Evolutionary conservation across 2,888 invertebrate genomes (phyloP), one percentile per base, ranked within the genome.

Genomic region (Rhimphoctona megacephalus): DNA sequence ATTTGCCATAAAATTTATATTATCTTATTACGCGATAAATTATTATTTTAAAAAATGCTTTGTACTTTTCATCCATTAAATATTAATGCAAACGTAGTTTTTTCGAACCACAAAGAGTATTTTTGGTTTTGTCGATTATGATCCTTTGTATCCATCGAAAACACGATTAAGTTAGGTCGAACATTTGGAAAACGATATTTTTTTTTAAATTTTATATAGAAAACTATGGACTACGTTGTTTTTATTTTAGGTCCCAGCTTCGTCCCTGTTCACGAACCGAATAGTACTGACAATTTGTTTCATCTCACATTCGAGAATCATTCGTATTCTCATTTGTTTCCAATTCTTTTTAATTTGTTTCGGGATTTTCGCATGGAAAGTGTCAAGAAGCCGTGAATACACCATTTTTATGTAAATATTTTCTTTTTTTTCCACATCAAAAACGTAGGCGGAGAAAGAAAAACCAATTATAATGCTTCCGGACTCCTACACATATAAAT

Each of bases 231-330:
- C 30, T 43, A 72, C 54, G 69, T 36, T 69, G 66, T 81, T 83
- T 69, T 43, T 54, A n/a, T 81, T 70, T 83, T 83, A 67, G 83
- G 86, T 86, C 86, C 86, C 83, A 83, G 70, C 19, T 70, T 19
- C 9, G n/a, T 39, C 61, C 72, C 81, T 77, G 81, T 72, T n/a
- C 4, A 64, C 30, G 70, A 77, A n/a, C n/a, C n/a, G 52, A 64
- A 39, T 54, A 74, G 67, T 74, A 43, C 73, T 76, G 36, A 25
- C 81, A 54, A 57, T 66, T 43, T 39, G 11, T 66, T 81, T 83
- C 64, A 49, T 54, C 70, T 74, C 64, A 54, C 72, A 54, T n/a
- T 72, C 33, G 22, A 64, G 46, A 74, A 43, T 74, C 14, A 8
- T 22, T 52, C 22, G 14, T 22, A 6, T 43, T 46, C 22, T 46